Evolutionary conservation across 2,888 invertebrate species (phyloP).

Genomic region (Timema cristinae): DNA sequence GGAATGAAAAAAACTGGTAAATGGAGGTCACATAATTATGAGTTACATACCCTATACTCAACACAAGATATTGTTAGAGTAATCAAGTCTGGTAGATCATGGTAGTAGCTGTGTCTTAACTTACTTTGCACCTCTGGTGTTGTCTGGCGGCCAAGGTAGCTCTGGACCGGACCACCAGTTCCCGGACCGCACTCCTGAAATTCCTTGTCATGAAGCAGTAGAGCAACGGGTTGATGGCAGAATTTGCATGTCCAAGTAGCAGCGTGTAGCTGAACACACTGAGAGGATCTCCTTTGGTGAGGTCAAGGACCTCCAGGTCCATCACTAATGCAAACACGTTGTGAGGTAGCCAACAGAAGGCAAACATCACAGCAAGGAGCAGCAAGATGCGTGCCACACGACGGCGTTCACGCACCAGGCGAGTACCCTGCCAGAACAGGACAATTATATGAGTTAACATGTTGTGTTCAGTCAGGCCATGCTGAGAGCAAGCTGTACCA

Average conservation of each 20-base stretch:
- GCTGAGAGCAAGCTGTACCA: no score
- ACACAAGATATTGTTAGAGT: no score
- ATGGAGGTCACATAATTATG: no score
- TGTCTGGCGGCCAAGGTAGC: slow-evolving; percentile 30
- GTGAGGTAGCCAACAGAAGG: slow-evolving; percentile 75
- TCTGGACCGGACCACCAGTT: slow-evolving; percentile 42
- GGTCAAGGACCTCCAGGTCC: slow-evolving; percentile 43
- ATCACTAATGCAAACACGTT: slow-evolving; percentile 63
- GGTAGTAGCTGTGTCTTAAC: background rate
- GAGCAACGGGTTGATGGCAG: slow-evolving; percentile 71
- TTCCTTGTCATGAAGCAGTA: slow-evolving; percentile 72
- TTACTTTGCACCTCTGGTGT: slow-evolving; percentile 40
- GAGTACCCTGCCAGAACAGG: slow-evolving; percentile 24
- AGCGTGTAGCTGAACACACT: slow-evolving; percentile 58
- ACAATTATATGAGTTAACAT: no score
- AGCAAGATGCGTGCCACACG: slow-evolving; percentile 72
- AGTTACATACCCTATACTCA: no score
- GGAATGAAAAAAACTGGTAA: no score
- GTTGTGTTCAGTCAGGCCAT: no score
- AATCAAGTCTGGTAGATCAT: no score
- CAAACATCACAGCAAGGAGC: slow-evolving; percentile 68
- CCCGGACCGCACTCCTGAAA: slow-evolving; percentile 63
- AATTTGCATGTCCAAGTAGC: slow-evolving; percentile 69
- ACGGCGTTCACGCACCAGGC: slow-evolving; percentile 65
- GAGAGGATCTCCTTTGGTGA: slow-evolving; percentile 20